Percentiles rank a stretch among this genome's conserved stretches.
These are phyloP conservation scores for Ganaspis brasiliensis DNA, from an alignment of 2,888 invertebrate species.

Conservation along the genomic window DNA sequence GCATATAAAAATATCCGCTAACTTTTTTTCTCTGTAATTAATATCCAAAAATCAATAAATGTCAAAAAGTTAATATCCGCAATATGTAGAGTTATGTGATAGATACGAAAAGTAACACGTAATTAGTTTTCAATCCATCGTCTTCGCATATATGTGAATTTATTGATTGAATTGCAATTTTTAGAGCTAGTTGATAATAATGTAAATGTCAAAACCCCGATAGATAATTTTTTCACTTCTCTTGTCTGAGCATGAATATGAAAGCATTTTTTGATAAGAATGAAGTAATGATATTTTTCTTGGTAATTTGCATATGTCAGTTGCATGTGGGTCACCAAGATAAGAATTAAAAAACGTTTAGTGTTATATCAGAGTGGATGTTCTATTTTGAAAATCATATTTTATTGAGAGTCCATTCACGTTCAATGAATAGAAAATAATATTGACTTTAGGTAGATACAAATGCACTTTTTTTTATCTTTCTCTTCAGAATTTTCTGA, in stretches of 20 bases:
- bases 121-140: background rate
- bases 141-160: background rate
- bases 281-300: background rate
- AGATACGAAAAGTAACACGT: background rate
- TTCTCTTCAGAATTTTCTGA: no score
- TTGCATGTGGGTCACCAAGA: background rate
- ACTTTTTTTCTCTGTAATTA: no score
- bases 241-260: background rate
- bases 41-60: no score
- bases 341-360: background rate
- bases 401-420: no score
- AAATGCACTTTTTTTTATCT: no score
- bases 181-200: constrained; percentile 3
- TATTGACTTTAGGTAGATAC: no score
- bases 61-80: no score
- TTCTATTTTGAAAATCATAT: no score
- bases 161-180: constrained; percentile 7
- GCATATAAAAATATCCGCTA: no score
- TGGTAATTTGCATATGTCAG: background rate
- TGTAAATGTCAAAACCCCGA: constrained; percentile 9
- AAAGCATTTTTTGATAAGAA: constrained; percentile 17
- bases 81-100: no score
- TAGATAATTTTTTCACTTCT: background rate
- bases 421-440: no score
- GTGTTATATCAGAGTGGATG: background rate